Evolutionary conservation across 2,797 vertebrate species (phyloP).

Genomic region (Clamator glandarius): DNA sequence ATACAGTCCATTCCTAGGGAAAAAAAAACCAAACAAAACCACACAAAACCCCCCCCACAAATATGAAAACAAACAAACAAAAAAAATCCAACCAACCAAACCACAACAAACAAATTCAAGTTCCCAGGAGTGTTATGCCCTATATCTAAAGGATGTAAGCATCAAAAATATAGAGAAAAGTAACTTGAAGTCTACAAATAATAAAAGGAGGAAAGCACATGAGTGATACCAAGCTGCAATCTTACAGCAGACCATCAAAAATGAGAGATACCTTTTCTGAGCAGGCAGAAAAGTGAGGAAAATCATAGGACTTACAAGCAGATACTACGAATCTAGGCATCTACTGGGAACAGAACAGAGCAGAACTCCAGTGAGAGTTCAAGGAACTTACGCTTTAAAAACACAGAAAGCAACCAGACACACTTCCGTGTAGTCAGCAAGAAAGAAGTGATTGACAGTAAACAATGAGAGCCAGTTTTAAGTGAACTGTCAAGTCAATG

Average conservation of each 20-base stretch:
- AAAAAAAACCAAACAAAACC: too few species aligned
- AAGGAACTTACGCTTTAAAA: background rate
- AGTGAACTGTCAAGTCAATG: background rate
- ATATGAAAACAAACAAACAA: background rate
- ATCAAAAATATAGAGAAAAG: background rate
- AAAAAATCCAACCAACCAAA: background rate
- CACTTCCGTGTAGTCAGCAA: background rate
- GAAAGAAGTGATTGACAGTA: background rate
- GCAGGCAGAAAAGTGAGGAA: background rate
- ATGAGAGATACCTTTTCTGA: background rate
- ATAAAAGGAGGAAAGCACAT: background rate
- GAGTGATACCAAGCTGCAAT: background rate
- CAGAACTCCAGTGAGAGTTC: background rate
- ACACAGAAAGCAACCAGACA: background rate
- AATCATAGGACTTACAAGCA: background rate
- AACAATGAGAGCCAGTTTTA: background rate
- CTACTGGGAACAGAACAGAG: background rate
- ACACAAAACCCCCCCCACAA: too few species aligned
- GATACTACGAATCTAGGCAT: background rate
- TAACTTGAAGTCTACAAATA: background rate
- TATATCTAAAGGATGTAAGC: background rate
- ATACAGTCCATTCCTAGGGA: background rate
- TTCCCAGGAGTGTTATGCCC: rapidly evolving
- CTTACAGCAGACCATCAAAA: background rate
- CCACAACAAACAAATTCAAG: background rate